Conservation (phyloP, 2,113 vertebrate species). For the Acanthisitta chloris region DNA sequence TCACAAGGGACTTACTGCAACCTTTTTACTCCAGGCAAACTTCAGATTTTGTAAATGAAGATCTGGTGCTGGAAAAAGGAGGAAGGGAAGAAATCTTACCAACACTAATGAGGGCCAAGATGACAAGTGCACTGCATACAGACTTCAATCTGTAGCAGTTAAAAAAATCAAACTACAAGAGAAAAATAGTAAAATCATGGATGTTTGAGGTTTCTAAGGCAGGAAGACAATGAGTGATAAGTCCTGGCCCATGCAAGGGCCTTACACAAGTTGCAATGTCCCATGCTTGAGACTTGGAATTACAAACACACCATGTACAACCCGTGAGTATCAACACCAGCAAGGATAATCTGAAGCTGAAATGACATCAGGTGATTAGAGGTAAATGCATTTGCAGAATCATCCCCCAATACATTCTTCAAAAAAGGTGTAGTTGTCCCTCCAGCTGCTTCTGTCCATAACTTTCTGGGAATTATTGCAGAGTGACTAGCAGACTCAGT, state of each 20-base stretch:
- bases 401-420: background rate
- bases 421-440: background rate
- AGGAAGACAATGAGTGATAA: too few species aligned
- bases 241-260: background rate
- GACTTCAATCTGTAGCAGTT: background rate
- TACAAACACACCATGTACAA: background rate
- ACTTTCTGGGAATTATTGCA: background rate
- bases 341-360: background rate
- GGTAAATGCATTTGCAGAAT: background rate
- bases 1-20: background rate
- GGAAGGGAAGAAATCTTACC: background rate
- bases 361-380: background rate
- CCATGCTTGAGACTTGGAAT: background rate
- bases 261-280: background rate
- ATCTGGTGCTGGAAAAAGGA: background rate
- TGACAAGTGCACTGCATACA: background rate
- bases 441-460: background rate
- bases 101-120: background rate
- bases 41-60: background rate
- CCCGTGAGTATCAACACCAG: background rate
- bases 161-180: background rate
- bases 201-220: background rate
- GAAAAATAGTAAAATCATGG: background rate
- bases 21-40: background rate
- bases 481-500: background rate